Evolutionary conservation across 2,113 vertebrate genomes (phyloP).

Genomic region (Cryptotis parvus): DNA sequence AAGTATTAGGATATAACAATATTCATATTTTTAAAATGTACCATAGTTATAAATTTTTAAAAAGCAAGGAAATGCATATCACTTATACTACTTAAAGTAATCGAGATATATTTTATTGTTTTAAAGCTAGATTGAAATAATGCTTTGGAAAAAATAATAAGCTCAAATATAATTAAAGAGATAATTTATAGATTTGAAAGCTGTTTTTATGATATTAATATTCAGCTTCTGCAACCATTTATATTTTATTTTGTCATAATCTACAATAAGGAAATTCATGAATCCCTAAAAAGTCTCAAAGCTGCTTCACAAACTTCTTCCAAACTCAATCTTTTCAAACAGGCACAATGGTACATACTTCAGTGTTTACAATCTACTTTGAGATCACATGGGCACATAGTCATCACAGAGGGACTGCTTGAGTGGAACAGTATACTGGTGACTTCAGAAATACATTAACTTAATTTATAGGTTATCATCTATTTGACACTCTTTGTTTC

Average conservation of each 20-base stretch:
- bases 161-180: neutral
- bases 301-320: neutral
- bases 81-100: conserved; percentile 3
- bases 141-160: conserved; percentile 8
- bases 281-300: neutral
- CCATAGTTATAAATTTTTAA: neutral
- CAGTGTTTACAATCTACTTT: too few species aligned
- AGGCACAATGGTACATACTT: neutral
- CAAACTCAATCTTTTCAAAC: neutral
- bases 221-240: neutral
- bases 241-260: neutral
- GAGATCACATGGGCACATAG: neutral
- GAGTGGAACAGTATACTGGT: accelerated
- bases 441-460: neutral
- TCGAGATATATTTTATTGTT: neutral
- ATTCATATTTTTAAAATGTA: conserved; percentile 26
- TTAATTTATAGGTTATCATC: neutral
- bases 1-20: neutral
- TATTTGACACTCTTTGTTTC: neutral
- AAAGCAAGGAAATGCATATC: neutral
- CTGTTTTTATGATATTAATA: neutral
- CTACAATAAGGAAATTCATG: conserved; percentile 4
- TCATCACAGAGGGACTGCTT: too few species aligned
- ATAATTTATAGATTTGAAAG: neutral
- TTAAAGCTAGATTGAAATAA: conserved; percentile 20